Percentiles rank a stretch among this genome's conserved stretches.
phyloP scores from a whole-genome alignment of 2,797 vertebrate genomes.

The Notolepis coatsorum region DNA sequence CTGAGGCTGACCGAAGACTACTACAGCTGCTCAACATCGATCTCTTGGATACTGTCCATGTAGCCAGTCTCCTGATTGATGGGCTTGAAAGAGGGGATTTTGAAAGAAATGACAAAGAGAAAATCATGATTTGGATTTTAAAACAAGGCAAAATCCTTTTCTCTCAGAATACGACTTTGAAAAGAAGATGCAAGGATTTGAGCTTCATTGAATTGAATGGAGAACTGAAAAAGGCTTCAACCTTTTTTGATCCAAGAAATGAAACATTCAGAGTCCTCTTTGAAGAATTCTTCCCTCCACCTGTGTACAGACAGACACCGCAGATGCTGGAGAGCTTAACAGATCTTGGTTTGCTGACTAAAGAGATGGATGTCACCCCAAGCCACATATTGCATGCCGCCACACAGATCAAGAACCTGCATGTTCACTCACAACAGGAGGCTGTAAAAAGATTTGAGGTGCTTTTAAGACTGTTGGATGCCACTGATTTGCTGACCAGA shows the following conservation, averaged over 20 bases:
- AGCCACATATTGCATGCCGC: conserved; percentile 76
- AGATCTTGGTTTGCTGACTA: conserved; percentile 77
- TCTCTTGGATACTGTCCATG: conserved; percentile 64
- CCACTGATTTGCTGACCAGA: conserved; percentile 67
- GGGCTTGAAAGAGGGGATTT: conserved; percentile 61
- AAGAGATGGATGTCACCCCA: conserved; percentile 72
- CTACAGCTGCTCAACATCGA: conserved; percentile 72
- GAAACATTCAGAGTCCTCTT: conserved; percentile 79
- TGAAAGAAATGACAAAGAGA: conserved; percentile 55
- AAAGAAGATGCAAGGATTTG: conserved; percentile 64
- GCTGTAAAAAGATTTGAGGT: conserved; percentile 68
- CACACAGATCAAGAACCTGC: conserved; percentile 56
- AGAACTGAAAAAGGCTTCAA: conserved; percentile 57
- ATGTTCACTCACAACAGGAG: conserved; percentile 37
- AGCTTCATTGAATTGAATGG: conserved; percentile 70
- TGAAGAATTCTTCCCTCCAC: conserved; percentile 79
- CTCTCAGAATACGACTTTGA: conserved; percentile 74
- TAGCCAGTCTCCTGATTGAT: conserved; percentile 71
- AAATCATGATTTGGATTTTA: conserved; percentile 86
- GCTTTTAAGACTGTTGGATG: conserved; percentile 79
- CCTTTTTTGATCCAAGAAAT: conserved; percentile 79
- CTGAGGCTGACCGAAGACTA: conserved; percentile 80
- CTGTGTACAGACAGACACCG: conserved; percentile 54
- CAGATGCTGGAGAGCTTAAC: conserved; percentile 77
- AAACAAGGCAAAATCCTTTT: conserved; percentile 79